Base-by-base conservation (phyloP, 2,888 invertebrate species). In the Gari tellinella region DNA sequence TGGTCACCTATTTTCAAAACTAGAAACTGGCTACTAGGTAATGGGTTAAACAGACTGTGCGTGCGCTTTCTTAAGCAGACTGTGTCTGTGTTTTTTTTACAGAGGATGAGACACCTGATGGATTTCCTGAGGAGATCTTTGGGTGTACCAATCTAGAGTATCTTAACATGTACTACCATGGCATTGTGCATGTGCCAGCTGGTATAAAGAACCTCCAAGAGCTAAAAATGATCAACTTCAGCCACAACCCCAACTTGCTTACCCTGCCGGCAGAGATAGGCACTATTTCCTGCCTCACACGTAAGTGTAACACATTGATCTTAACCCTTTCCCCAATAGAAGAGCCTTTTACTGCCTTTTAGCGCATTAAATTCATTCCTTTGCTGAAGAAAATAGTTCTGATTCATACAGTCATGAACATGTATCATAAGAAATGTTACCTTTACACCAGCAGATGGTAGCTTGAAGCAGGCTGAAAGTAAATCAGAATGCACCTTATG, bases 141-240 rank as follows among this genome's bases (percentile, higher is more conserved):
- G 62, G 64, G n/a, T 74, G 88, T 65, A 70, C 72, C 17, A 83
- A 72, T 37, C 70, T 90, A 49, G 78, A 81, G 26, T 77, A 80
- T 17, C 80, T 91, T 10, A 76, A 76, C 48, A 56, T 91, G 31
- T 78, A 81, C 51, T 85, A 85, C 70, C 90, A 90, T 31, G 88
- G 83, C 1, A 70, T 91, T 23, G 81, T 82, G 5, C 48, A 68
- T 12, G 64, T 91, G 15, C 90, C 90, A 5, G 83, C 85, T 12
- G 82, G 80, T 21, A 89, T 90, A 10, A 53, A 57, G 10, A 73
- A 80, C 19, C 76, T 90, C 48, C 74, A 64, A 4, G 84, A 83
- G 48, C 76, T 90, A 23, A 58, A 72, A n/a, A 66, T 64, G 4
- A 45, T 89, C 1, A 76, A 80, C 21, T 41, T 89, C 10, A 75